Conservation (phyloP, 64 coral and sea anemone genomes). For the Pocillopora verrucosa region DNA sequence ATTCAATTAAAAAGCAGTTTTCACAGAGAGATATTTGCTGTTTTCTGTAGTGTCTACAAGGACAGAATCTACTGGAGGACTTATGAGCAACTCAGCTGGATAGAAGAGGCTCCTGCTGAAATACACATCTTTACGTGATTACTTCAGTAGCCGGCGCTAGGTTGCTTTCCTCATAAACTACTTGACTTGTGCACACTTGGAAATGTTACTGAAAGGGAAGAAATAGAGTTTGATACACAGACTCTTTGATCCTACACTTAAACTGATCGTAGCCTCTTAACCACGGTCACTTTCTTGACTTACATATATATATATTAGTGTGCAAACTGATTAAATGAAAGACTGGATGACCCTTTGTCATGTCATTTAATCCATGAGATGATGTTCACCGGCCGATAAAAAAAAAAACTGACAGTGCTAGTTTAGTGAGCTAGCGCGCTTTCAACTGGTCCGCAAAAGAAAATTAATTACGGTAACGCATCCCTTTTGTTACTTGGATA, state of each 20-base stretch:
- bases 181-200: slow-evolving; percentile 1
- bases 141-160: slow-evolving; percentile 37
- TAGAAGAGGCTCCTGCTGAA: slow-evolving; percentile 32
- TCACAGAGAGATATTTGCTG: slow-evolving; percentile 48
- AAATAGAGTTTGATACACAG: neutral
- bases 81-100: slow-evolving; percentile 34
- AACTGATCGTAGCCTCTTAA: neutral
- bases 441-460: too few species aligned
- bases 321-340: too few species aligned
- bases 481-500: too few species aligned
- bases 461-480: too few species aligned
- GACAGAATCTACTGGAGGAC: slow-evolving; percentile 38
- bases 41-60: slow-evolving; percentile 37
- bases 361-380: too few species aligned
- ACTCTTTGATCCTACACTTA: neutral
- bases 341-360: too few species aligned
- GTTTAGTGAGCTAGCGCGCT: too few species aligned
- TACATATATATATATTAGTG: too few species aligned
- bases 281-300: neutral
- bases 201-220: neutral
- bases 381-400: too few species aligned
- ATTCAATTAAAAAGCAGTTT: slow-evolving; percentile 15
- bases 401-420: too few species aligned
- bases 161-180: neutral
- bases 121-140: slow-evolving; percentile 35